phyloP scores from a whole-genome alignment of 1,140 invertebrate genomes.

The Ceratina calcarata region DNA sequence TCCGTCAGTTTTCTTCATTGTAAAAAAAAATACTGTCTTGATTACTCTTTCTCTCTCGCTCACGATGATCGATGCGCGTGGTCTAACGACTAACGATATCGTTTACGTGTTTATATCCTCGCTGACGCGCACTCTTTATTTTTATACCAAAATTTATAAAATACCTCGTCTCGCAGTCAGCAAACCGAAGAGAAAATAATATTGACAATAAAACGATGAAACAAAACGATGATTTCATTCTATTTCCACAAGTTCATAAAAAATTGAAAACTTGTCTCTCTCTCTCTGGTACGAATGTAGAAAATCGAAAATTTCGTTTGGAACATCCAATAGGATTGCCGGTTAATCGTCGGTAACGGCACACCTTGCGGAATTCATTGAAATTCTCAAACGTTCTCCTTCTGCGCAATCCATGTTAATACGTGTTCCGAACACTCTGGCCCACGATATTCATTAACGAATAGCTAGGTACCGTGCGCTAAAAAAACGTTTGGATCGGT shows the following conservation, averaged over 20 bases:
- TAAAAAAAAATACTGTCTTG: background rate
- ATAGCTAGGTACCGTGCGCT: background rate
- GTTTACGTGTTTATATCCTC: too few relatives aligned
- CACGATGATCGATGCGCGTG: too few relatives aligned
- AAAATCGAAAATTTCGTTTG: too few relatives aligned
- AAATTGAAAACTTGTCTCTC: background rate
- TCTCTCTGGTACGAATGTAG: too few relatives aligned
- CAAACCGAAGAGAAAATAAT: too few relatives aligned
- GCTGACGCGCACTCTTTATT: too few relatives aligned
- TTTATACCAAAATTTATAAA: background rate
- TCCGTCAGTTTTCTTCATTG: constrained; percentile 4
- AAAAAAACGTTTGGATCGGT: constrained; percentile 24
- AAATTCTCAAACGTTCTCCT: constrained; percentile 18
- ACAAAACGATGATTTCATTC: background rate
- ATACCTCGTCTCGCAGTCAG: background rate
- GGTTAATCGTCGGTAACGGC: background rate
- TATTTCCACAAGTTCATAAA: background rate
- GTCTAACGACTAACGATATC: too few relatives aligned
- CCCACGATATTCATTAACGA: constrained; percentile 33
- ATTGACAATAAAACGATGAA: background rate
- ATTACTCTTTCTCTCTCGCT: background rate
- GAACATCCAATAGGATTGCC: background rate
- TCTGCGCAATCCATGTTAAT: constrained; percentile 3
- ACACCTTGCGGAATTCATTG: background rate
- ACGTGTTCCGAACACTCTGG: background rate